Evolutionary conservation across 2,888 invertebrate species (phyloP).

Genomic region (Apocheima hispidaria): DNA sequence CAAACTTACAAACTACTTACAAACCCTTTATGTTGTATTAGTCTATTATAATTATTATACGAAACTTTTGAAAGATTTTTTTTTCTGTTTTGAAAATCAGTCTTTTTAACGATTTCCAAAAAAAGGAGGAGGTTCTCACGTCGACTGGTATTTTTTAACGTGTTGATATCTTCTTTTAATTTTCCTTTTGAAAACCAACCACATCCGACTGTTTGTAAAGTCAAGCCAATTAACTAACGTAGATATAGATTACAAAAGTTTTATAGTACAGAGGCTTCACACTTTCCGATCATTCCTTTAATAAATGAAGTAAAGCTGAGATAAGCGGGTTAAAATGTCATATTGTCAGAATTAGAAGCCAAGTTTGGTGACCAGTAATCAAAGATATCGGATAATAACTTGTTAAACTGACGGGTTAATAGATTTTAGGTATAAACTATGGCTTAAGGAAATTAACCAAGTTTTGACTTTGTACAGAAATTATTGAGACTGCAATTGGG

Average conservation of each 20-base stretch:
- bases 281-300: conserved; percentile 30
- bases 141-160: too few species aligned
- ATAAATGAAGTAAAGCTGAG: conserved; percentile 38
- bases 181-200: too few species aligned
- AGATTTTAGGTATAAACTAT: conserved; percentile 16
- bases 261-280: too few species aligned
- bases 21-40: too few species aligned
- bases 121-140: too few species aligned
- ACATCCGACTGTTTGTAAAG: background rate
- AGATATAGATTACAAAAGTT: background rate
- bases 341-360: conserved; percentile 47
- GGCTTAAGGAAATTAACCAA: conserved; percentile 15
- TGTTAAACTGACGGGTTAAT: conserved; percentile 17
- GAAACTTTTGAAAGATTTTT: too few species aligned
- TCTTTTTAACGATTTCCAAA: too few species aligned
- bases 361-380: conserved; percentile 7
- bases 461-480: conserved; percentile 2
- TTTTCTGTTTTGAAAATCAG: too few species aligned
- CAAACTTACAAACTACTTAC: too few species aligned
- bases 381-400: conserved; percentile 17
- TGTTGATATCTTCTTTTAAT: too few species aligned
- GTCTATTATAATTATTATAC: too few species aligned
- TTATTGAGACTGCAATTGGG: background rate
- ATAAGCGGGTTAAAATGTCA: conserved; percentile 52
- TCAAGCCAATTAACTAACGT: background rate